Evolutionary conservation across 2,797 vertebrate genomes (phyloP), one percentile per base, ranked within the genome.

Genomic region (Pempheris klunzingeri): DNA sequence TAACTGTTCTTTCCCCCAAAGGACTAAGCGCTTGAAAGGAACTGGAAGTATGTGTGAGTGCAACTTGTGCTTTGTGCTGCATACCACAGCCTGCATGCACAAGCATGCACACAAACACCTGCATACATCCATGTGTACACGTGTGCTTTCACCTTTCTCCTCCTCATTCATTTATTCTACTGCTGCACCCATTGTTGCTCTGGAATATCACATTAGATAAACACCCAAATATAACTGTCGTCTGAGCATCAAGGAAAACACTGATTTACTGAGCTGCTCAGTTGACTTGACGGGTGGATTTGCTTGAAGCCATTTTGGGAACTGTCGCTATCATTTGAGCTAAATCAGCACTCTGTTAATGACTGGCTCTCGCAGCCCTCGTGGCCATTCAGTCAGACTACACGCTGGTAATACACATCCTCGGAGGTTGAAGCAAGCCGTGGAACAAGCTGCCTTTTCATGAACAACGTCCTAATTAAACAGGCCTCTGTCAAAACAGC

Each of bases 271-370:
- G 74, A 77, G 87, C 75, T 83, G 81, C 88, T 89, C 80, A 66
- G 77, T 73, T 85, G 86, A 90, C 84, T 84, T 89, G 82, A 87
- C 67, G 55, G 83, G 70, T 74, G 77, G 79, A 91, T 92, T 89
- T 87, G 84, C 87, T 86, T 68, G 65, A 83, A 88, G 87, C 74
- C 79, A 84, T 90, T 83, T 85, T 66, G 88, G 76, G 73, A 90
- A 76, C 87, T 83, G 81, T 83, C 83, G 80, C 73, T 63, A 84
- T 88, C 84, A 83, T 92, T 85, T 91, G 77, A 81, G 80, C 80
- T 73, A 85, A 86, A 87, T 89, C 74, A 84, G 80, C 78, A 71
- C 20, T 71, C 71, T 64, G 75, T 85, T 92, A 85, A 88, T 90
- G 80, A 88, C 59, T 64, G 38, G 38, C 60, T 82, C 68, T 78